Evolutionary conservation across 2,888 invertebrate species (phyloP).

Genomic region (Trachelus iudaicus): DNA sequence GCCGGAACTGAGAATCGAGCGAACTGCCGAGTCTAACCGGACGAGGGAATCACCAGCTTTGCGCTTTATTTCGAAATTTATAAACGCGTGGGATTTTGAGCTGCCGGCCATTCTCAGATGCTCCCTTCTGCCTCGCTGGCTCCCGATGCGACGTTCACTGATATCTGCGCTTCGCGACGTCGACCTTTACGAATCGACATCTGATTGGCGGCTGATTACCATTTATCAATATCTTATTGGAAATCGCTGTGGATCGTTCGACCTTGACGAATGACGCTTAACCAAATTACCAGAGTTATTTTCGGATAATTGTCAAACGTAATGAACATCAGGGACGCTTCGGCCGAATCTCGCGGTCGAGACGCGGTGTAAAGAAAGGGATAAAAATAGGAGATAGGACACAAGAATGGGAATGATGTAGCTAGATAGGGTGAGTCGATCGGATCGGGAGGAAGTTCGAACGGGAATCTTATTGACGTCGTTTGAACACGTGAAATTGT

Average conservation of each 20-base stretch:
- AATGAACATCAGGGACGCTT: too few relatives aligned
- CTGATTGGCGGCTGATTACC: background rate
- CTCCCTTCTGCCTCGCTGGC: too few relatives aligned
- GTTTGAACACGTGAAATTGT: background rate
- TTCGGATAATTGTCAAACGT: background rate
- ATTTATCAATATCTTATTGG: background rate
- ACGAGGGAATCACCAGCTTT: background rate
- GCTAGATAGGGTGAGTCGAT: background rate
- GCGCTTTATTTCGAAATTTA: too few relatives aligned
- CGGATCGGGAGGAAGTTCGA: background rate
- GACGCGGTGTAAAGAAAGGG: background rate
- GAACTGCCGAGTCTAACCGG: background rate
- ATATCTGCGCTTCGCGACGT: too few relatives aligned
- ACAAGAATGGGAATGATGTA: background rate
- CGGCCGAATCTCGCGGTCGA: too few relatives aligned
- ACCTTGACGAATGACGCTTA: background rate
- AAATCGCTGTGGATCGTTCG: too few relatives aligned
- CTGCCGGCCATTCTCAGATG: too few relatives aligned
- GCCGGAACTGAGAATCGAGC: background rate
- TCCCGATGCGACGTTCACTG: too few relatives aligned
- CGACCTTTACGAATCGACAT: too few relatives aligned
- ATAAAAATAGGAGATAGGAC: background rate
- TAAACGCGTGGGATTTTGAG: too few relatives aligned
- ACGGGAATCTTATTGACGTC: background rate
- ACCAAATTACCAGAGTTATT: background rate